Percentiles rank a stretch among this genome's conserved stretches.
phyloP scores from a whole-genome alignment of 2,113 vertebrate genomes.

The pig (Sus scrofa) region T2T-Sscrofa CM000817.6:44370501-44371000 shows the following conservation, averaged over 20 bases:
- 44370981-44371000: background rate
- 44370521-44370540: background rate
- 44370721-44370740: background rate
- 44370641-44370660: background rate
- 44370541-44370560: fast-evolving
- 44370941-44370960: fast-evolving
- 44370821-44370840: background rate
- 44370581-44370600: fast-evolving
- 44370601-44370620: background rate
- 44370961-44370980: background rate
- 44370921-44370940: no score
- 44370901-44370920: fast-evolving
- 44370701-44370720: background rate
- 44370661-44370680: fast-evolving
- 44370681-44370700: background rate
- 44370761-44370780: background rate
- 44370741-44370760: fast-evolving
- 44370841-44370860: background rate
- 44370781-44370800: background rate
- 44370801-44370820: fast-evolving
- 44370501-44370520: background rate
- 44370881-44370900: fast-evolving
- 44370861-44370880: fast-evolving
- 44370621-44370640: background rate
- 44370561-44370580: background rate